Percentiles rank a stretch among this genome's conserved stretches.
These are phyloP conservation scores for Bombylius discolor DNA, from an alignment of 2,888 invertebrate genomes.

Conservation along the genomic window DNA sequence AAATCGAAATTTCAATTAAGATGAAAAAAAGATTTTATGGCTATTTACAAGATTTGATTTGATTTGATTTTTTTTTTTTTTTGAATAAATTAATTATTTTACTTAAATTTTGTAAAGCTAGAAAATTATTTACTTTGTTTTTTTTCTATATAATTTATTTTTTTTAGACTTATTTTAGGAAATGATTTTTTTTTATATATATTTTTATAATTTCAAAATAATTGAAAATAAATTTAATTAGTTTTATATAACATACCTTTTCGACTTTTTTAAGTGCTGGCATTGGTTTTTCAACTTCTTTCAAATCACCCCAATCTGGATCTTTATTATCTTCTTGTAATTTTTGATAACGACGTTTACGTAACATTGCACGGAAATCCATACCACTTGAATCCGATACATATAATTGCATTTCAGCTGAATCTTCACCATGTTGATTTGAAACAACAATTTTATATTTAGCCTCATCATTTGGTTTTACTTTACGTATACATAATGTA, in stretches of 20 bases:
- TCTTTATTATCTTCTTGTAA: slow-evolving; percentile 86
- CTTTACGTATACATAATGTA: slow-evolving; percentile 88
- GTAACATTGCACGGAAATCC: slow-evolving; percentile 98
- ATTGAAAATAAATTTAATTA: not conserved
- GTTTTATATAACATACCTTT: slow-evolving; percentile 52
- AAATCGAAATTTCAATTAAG: too few species aligned
- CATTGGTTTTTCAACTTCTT: slow-evolving; percentile 77
- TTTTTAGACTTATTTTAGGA: not conserved
- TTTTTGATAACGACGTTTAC: slow-evolving; percentile 89
- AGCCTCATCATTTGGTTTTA: slow-evolving; percentile 93
- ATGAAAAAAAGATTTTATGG: too few species aligned
- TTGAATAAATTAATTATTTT: too few species aligned
- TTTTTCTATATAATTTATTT: not conserved
- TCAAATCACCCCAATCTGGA: slow-evolving; percentile 86
- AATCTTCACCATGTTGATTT: slow-evolving; percentile 90
- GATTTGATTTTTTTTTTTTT: too few species aligned
- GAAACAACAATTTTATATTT: slow-evolving; percentile 86
- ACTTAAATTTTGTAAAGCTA: too few species aligned
- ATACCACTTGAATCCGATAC: slow-evolving; percentile 96
- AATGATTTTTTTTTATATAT: too few species aligned
- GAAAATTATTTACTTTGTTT: not conserved
- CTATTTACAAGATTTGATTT: too few species aligned
- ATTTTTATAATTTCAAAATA: not conserved
- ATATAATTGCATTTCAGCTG: slow-evolving; percentile 89
- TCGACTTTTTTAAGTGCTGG: slow-evolving; percentile 85